Evolutionary conservation across 1,140 invertebrate species (phyloP), one percentile per base, ranked within the genome.

Genomic region (Pseudomyrmex pallidus): DNA sequence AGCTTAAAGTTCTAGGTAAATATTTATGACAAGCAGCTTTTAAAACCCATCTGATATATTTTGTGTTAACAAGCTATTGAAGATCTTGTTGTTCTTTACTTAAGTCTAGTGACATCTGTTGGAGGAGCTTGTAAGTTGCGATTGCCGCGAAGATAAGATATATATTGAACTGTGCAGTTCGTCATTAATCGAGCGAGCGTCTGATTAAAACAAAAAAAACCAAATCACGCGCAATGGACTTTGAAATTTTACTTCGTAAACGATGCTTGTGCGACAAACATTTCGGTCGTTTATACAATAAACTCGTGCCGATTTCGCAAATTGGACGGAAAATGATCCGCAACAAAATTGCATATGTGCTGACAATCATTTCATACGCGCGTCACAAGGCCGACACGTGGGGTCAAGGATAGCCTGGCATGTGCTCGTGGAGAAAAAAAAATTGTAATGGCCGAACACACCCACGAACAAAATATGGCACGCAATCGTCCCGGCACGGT

Each of bases 51-150:
- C 35, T 35, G 35, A 8, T 52, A 52, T 52, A 52, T 52, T 12
- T n/a, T 48, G 15, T 5, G 48, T 9, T n/a, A 54, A 22, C 17
- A 46, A 46, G 50, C 9, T 2, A 46, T 54, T 3, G 20, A 72
- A 68, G n/a, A 35, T 35, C 35, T 35, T n/a, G 12, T 59, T 48
- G 76, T 50, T 72, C 54, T 77, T 77, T 10, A 59, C 15, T 1
- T 46, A 61, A 59, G 46, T 80, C 66, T 72, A 44, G 46, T 52
- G 76, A 48, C 76, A 80, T 80, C 76, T 80, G 22, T 72, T 15
- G 76, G 50, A 17, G 10, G 15, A 67, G 62, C 25, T 66, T 66
- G 57, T 54, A 72, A 80, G 66, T n/a, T 20, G 20, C 13, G 52
- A 48, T 61, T 72, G 15, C 20, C 22, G 15, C 15, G 70, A 7